These are phyloP conservation scores for Lindbergichthys nudifrons DNA, from an alignment of 2,797 vertebrate genomes.

Conservation along the genomic window DNA sequence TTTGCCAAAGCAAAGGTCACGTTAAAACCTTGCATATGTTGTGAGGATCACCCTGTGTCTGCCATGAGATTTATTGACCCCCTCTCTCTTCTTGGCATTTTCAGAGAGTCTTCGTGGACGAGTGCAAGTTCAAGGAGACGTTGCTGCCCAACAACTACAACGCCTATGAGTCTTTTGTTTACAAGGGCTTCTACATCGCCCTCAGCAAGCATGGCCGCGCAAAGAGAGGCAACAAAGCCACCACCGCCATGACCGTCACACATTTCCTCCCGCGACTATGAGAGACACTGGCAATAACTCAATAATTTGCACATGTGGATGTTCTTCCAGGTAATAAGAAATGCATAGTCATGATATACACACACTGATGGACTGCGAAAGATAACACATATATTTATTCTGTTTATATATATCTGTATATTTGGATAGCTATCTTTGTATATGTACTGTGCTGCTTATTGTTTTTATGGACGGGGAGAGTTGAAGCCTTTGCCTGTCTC, in stretches of 20 bases:
- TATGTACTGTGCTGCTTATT: slow-evolving; percentile 83
- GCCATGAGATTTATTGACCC: slow-evolving; percentile 33
- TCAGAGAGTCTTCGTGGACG: slow-evolving; percentile 91
- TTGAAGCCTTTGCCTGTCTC: slow-evolving; percentile 74
- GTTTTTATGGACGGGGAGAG: slow-evolving; percentile 76
- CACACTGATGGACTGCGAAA: slow-evolving; percentile 71
- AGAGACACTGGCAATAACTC: slow-evolving; percentile 80
- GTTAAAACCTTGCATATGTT: slow-evolving; percentile 44
- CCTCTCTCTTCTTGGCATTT: slow-evolving; percentile 33
- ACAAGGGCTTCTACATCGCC: slow-evolving; percentile 92
- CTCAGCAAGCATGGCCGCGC: slow-evolving; percentile 94
- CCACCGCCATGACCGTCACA: slow-evolving; percentile 93
- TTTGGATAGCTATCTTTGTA: slow-evolving; percentile 88
- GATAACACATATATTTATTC: slow-evolving; percentile 83
- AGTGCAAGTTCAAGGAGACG: slow-evolving; percentile 96
- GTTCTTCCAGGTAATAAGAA: slow-evolving; percentile 84
- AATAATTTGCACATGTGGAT: slow-evolving; percentile 90
- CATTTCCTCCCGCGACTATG: slow-evolving; percentile 96
- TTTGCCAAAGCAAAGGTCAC: slow-evolving; percentile 62
- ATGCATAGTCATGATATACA: slow-evolving; percentile 65
- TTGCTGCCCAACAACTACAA: slow-evolving; percentile 98
- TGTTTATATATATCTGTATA: slow-evolving; percentile 91
- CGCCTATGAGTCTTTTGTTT: slow-evolving; percentile 91
- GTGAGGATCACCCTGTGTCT: slow-evolving; percentile 35
- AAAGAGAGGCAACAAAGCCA: slow-evolving; percentile 94